These are phyloP conservation scores for Acestrorhynchus altus DNA, from an alignment of 2,797 vertebrate genomes.

Conservation along the genomic window DNA sequence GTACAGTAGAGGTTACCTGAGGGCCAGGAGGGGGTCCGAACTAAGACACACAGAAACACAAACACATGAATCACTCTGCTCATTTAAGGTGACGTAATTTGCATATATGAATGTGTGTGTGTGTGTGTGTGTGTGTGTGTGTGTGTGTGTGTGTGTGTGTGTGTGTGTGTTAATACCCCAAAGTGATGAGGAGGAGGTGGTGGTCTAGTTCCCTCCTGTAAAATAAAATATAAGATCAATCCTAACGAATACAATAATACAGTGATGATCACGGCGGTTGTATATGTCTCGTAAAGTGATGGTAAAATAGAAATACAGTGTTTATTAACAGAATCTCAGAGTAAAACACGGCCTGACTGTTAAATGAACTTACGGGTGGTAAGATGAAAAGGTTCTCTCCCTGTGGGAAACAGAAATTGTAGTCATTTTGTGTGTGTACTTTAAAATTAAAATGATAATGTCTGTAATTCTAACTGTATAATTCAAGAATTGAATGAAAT, in stretches of 20 bases:
- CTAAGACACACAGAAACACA: not conserved
- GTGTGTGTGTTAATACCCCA: conserved; percentile 53
- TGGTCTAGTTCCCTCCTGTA: conserved; percentile 46
- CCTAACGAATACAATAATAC: too few species aligned
- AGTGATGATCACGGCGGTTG: too few species aligned
- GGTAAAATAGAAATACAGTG: not conserved
- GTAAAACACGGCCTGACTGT: not conserved
- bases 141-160: not conserved
- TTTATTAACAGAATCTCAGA: not conserved
- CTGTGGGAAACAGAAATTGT: conserved; percentile 47
- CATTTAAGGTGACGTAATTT: not conserved
- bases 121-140: conserved; percentile 15
- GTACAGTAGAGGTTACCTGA: not conserved
- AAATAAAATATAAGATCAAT: not conserved
- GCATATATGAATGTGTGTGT: not conserved
- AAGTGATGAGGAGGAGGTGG: too few species aligned
- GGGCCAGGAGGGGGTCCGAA: not conserved
- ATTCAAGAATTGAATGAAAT: conserved; percentile 4
- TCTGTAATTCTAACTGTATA: too few species aligned
- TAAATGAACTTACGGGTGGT: conserved; percentile 52
- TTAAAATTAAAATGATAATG: too few species aligned
- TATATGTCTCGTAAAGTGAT: too few species aligned
- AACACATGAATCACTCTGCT: not conserved
- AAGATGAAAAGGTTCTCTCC: conserved; percentile 67
- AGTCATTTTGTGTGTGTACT: not conserved